Evolutionary conservation across 1,140 invertebrate genomes (phyloP).

Genomic region (Ylistrum balloti): DNA sequence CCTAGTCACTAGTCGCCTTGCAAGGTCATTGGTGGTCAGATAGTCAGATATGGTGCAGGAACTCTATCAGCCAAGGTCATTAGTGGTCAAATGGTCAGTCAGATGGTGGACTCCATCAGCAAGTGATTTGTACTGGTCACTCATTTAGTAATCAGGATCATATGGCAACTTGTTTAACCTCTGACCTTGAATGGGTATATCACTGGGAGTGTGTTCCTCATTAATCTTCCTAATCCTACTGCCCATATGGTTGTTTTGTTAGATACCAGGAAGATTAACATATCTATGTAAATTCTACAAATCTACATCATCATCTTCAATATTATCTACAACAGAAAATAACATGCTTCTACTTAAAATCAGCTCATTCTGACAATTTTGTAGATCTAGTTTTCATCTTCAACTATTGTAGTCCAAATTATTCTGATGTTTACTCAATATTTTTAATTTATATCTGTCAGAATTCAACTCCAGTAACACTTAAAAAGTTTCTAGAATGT

Average conservation of each 20-base stretch:
- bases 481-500: too few species aligned
- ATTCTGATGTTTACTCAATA: too few species aligned
- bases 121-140: conserved; percentile 15
- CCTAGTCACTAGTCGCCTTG: neutral
- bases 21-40: conserved; percentile 3
- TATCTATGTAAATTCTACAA: too few species aligned
- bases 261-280: neutral
- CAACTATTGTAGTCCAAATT: too few species aligned
- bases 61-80: neutral
- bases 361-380: too few species aligned
- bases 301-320: too few species aligned
- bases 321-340: too few species aligned
- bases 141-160: neutral
- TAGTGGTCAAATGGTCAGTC: neutral
- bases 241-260: neutral
- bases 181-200: neutral
- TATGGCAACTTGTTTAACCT: conserved; percentile 1
- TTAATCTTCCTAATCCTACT: neutral
- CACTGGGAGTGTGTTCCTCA: neutral
- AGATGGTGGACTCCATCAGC: neutral
- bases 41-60: neutral
- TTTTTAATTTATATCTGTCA: too few species aligned
- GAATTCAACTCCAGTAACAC: too few species aligned
- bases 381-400: too few species aligned
- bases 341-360: too few species aligned